These are phyloP conservation scores for Plecotus auritus DNA, from an alignment of 2,113 vertebrate species.

Conservation along the genomic window DNA sequence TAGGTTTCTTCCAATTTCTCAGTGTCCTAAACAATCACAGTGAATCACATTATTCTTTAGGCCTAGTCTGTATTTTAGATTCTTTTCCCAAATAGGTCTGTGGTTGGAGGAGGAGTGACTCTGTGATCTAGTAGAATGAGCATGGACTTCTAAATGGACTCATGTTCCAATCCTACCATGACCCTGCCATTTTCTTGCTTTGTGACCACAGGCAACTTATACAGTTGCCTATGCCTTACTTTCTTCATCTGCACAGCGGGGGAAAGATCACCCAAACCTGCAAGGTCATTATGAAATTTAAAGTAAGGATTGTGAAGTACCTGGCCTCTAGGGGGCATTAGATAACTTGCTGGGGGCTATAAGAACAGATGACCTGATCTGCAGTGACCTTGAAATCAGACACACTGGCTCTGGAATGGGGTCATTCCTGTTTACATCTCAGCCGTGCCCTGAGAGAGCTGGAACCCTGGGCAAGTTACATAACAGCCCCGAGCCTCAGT, in stretches of 20 bases:
- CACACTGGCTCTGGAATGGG: background rate
- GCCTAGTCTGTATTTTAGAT: background rate
- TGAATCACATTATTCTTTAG: background rate
- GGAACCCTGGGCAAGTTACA: background rate
- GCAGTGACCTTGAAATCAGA: background rate
- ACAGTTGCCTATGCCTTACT: fast-evolving
- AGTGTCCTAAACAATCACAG: background rate
- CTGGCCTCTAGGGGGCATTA: background rate
- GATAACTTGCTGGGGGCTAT: background rate
- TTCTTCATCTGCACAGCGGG: background rate
- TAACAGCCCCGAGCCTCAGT: background rate
- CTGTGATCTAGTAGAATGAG: background rate
- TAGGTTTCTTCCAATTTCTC: background rate
- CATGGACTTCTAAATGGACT: background rate
- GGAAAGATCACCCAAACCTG: background rate
- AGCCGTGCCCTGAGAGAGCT: background rate
- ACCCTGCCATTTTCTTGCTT: background rate
- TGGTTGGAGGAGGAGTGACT: background rate
- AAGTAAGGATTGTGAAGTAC: background rate
- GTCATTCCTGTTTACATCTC: background rate
- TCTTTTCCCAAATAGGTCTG: background rate
- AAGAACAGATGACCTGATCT: background rate
- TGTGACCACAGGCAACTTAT: background rate
- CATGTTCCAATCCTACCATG: background rate
- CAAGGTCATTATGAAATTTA: background rate